A percentile compares a stretch with the other conserved stretches of the same genome.
Evolutionary conservation across 2,888 invertebrate genomes (phyloP).

Genomic region (Beris morrisii): DNA sequence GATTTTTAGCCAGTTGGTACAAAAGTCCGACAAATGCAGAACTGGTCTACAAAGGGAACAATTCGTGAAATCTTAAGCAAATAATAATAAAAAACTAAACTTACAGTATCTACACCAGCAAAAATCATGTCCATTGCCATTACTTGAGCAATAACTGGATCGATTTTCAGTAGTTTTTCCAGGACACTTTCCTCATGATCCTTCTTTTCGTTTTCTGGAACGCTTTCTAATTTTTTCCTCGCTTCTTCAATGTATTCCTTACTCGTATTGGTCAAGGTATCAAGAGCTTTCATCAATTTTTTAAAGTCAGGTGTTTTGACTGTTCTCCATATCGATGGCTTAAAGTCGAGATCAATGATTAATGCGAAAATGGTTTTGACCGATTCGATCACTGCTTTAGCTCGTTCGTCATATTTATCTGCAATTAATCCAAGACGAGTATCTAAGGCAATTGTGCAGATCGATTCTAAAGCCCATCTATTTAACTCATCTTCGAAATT

Average conservation of each 20-base stretch:
- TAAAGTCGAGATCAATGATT: slow-evolving; percentile 45
- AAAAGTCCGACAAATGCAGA: background rate
- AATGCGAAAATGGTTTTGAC: slow-evolving; percentile 36
- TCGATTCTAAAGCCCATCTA: slow-evolving; percentile 63
- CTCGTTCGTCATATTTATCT: slow-evolving; percentile 32
- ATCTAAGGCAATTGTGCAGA: slow-evolving; percentile 55
- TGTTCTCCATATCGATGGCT: slow-evolving; percentile 50
- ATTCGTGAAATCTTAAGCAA: no score
- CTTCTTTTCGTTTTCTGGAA: slow-evolving; percentile 41
- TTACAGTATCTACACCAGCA: slow-evolving; percentile 74
- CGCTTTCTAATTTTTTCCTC: slow-evolving; percentile 43
- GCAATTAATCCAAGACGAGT: slow-evolving; percentile 47
- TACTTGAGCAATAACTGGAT: slow-evolving; percentile 64
- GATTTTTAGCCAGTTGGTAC: background rate
- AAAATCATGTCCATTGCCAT: slow-evolving; percentile 72
- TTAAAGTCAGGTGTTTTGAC: slow-evolving; percentile 48
- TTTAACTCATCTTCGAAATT: slow-evolving; percentile 59
- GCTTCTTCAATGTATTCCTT: slow-evolving; percentile 53
- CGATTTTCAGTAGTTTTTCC: slow-evolving; percentile 64
- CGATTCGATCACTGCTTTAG: slow-evolving; percentile 24
- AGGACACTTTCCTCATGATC: slow-evolving; percentile 62
- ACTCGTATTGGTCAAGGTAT: slow-evolving; percentile 46
- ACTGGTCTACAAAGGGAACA: no score
- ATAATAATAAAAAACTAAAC: slow-evolving; percentile 35
- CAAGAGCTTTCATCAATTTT: slow-evolving; percentile 44